Conservation (phyloP, 2,797 vertebrate species). For the Furcifer pardalis region DNA sequence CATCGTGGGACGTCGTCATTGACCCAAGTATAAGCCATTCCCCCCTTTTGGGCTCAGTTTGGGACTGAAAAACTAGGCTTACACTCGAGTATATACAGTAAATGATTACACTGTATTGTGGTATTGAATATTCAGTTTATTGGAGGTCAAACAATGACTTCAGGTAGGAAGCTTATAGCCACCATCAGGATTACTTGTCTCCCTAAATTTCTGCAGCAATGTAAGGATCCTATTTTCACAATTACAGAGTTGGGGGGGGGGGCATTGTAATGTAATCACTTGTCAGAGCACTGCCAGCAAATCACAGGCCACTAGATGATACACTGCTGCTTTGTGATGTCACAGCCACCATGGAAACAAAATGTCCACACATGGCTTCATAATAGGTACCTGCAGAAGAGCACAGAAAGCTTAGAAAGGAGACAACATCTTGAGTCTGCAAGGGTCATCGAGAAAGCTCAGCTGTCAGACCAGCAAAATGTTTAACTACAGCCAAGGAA, state of each 20-base stretch:
- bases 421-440: slow-evolving; percentile 42
- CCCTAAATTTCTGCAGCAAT: background rate
- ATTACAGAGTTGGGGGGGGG: background rate
- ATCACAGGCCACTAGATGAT: slow-evolving; percentile 4
- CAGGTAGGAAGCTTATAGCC: background rate
- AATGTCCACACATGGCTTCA: slow-evolving; percentile 26
- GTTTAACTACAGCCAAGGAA: slow-evolving; percentile 14
- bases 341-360: slow-evolving; percentile 54
- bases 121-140: background rate
- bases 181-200: background rate
- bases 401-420: slow-evolving; percentile 44
- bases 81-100: no score
- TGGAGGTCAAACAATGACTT: background rate
- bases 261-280: background rate
- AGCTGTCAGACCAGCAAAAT: slow-evolving; percentile 46
- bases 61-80: no score
- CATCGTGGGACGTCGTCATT: no score
- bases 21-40: no score
- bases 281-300: slow-evolving; percentile 6
- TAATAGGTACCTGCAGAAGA: slow-evolving; percentile 39
- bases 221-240: background rate
- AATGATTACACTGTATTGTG: background rate
- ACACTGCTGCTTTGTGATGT: slow-evolving; percentile 43
- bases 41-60: no score
- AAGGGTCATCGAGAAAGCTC: slow-evolving; percentile 44